Conservation (phyloP, 2,797 vertebrate species). For the Mycteria americana region DNA sequence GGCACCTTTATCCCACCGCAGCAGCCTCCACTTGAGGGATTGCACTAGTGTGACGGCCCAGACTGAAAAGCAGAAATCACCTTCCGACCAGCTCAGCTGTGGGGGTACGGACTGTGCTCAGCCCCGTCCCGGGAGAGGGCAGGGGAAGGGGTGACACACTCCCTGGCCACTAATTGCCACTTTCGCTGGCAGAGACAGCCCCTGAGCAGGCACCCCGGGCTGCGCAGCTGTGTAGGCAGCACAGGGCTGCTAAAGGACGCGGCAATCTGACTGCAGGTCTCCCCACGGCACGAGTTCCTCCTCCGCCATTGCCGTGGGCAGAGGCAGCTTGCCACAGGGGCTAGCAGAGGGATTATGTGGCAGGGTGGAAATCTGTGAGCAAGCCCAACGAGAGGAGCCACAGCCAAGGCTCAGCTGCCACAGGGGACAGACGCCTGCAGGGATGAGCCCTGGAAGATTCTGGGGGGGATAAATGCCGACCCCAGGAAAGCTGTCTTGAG, state of each 20-base stretch:
- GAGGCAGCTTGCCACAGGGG: neutral
- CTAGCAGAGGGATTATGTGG: neutral
- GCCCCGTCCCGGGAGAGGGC: neutral
- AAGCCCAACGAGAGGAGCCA: neutral
- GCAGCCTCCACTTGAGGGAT: neutral
- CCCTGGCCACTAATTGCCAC: neutral
- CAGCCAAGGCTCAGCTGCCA: neutral
- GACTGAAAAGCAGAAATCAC: neutral
- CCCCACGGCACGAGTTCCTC: rapidly evolving
- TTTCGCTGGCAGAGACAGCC: neutral
- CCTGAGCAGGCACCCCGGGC: neutral
- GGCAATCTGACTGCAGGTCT: neutral
- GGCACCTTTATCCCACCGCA: neutral
- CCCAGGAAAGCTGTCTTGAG: neutral
- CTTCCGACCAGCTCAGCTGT: neutral
- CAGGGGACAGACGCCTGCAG: neutral
- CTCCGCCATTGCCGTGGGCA: neutral
- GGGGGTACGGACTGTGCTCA: neutral
- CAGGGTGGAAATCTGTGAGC: neutral
- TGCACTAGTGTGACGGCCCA: neutral
- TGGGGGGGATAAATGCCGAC: neutral
- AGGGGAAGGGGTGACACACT: neutral
- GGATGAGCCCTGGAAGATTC: neutral
- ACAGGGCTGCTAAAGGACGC: neutral
- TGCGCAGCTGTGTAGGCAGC: neutral